Conservation (phyloP, 2,113 vertebrate species). For the Fukomys damarensis region DNA sequence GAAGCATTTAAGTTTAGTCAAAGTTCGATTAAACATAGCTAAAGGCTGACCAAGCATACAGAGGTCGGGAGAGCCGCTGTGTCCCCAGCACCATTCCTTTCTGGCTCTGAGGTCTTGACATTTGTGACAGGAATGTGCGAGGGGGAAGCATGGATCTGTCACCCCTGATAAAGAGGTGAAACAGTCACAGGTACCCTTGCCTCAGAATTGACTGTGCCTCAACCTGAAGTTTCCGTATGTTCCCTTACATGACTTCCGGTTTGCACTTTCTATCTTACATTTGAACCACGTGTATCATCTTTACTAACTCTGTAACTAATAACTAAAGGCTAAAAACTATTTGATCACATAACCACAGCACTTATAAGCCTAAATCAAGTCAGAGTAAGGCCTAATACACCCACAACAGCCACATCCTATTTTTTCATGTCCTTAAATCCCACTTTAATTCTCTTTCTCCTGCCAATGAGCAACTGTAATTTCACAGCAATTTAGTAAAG, state of each 20-base stretch:
- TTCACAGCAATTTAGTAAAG: conserved; percentile 15
- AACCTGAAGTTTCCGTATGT: conserved; percentile 23
- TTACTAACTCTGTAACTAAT: conserved; percentile 27
- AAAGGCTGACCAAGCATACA: not conserved
- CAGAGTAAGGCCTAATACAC: not conserved
- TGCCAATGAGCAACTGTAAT: conserved; percentile 9
- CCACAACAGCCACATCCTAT: not conserved
- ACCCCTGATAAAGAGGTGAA: conserved; percentile 53
- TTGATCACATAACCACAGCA: not conserved
- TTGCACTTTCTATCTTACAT: conserved; percentile 66
- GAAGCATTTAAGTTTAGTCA: conserved; percentile 7
- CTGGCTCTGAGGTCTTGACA: not conserved
- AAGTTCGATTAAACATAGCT: not conserved
- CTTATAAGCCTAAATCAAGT: not conserved
- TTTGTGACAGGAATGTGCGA: too few species aligned
- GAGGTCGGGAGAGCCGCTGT: not conserved
- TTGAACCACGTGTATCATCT: conserved; percentile 56
- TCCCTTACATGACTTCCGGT: conserved; percentile 56
- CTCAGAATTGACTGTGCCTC: conserved; percentile 35
- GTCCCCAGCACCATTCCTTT: not conserved
- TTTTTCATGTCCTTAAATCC: conserved; percentile 40
- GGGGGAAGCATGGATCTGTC: not conserved
- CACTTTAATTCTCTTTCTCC: not conserved
- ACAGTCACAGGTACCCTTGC: conserved; percentile 53
- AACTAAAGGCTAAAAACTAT: conserved; percentile 10